Evolutionary conservation across 1,140 invertebrate genomes (phyloP), one percentile per base, ranked within the genome.

Genomic region (Euglossa dilemma): DNA sequence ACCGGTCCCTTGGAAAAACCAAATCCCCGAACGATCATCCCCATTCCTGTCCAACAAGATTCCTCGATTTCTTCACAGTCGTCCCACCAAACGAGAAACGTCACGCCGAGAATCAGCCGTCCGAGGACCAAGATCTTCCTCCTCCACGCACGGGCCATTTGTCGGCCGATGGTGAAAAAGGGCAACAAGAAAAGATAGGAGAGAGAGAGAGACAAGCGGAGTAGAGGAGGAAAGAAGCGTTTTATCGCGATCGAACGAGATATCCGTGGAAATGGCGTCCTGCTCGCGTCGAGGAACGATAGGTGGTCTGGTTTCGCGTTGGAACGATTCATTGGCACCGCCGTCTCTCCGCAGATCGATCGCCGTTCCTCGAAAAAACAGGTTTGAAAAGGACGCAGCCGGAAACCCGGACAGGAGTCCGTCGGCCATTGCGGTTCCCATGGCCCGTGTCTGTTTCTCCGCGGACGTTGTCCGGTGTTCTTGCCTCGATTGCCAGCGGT

Each of bases 211-310:
- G 25, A 2, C 16, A 25, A 25, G n/a, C 14, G 12, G 5, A 5
- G n/a, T n/a, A 61, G n/a, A 78, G 18, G 69, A 73, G 72, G 76
- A 80, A 88, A 80, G 87, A 59, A 89, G 84, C 79, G 86, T 89
- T 92, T 92, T 92, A 92, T 92, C 92, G 90, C 90, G 90, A 92
- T 93, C 90, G 87, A 87, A 72, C 87, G 79, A 69, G 85, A 85
- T 88, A 92, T 92, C 89, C 87, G 89, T 92, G 86, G 92, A 47
- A 50, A 54, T 77, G 50, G 77, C 72, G 61, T 43, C 76, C 63
- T 50, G 80, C 43, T 61, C 77, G 64, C 78, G 83, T 85, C 82
- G 79, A 74, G 82, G 57, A 84, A 81, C 78, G 85, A 90, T 87
- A 75, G 85, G 74, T 79, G 80, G 83, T 75, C 73, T 90, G 87